Evolutionary conservation across 2,888 invertebrate genomes (phyloP).

Genomic region (Dione juno): DNA sequence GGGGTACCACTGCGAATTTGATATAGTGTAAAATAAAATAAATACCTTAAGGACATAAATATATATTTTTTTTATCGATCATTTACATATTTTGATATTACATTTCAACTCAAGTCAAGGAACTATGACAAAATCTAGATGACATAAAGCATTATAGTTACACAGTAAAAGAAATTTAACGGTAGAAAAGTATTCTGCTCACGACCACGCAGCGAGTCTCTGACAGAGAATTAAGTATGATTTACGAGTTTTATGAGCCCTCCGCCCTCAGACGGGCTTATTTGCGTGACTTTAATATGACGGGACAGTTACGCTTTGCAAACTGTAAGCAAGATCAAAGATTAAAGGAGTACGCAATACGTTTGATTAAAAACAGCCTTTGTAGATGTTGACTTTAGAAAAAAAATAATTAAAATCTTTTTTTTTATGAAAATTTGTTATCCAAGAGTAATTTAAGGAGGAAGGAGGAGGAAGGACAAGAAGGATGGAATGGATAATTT

Average conservation of each 20-base stretch:
- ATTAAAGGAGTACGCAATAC: slow-evolving; percentile 14
- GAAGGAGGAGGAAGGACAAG: too few relatives aligned
- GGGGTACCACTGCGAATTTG: too few relatives aligned
- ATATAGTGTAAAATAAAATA: too few relatives aligned
- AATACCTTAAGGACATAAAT: too few relatives aligned
- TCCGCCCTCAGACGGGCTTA: slow-evolving; percentile 59
- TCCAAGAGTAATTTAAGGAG: background rate
- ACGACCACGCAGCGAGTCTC: slow-evolving; percentile 66
- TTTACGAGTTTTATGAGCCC: slow-evolving; percentile 75
- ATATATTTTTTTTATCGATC: background rate
- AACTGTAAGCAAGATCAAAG: slow-evolving; percentile 25
- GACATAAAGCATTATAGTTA: slow-evolving; percentile 39
- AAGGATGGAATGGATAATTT: too few relatives aligned
- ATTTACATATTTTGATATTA: background rate
- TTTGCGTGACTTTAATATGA: slow-evolving; percentile 59
- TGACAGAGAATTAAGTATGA: slow-evolving; percentile 74
- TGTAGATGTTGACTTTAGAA: background rate
- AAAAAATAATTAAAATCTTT: background rate
- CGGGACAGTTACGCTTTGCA: slow-evolving; percentile 37
- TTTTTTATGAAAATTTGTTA: background rate
- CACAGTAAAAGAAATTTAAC: slow-evolving; percentile 38
- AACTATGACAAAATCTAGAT: slow-evolving; percentile 34
- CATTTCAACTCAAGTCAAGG: background rate
- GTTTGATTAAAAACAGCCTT: slow-evolving; percentile 14
- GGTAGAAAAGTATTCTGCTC: slow-evolving; percentile 65